Evolutionary conservation across 2,888 invertebrate genomes (phyloP).

Genomic region (Apamea epomidion): DNA sequence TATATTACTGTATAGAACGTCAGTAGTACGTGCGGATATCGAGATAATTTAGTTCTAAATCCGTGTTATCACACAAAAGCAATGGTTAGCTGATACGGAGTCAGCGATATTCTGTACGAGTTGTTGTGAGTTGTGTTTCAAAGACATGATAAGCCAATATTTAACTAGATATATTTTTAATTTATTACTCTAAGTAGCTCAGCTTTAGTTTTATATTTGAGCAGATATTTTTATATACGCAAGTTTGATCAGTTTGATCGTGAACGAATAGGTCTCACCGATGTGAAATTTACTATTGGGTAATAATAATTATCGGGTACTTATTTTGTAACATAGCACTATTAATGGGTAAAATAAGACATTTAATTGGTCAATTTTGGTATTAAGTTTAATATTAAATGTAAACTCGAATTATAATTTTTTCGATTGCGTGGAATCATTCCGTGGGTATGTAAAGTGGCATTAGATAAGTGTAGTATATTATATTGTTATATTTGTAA

Average conservation of each 20-base stretch:
- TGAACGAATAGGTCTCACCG: slow-evolving; percentile 49
- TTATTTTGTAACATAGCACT: slow-evolving; percentile 63
- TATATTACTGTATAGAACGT: slow-evolving; percentile 24
- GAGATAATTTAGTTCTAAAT: slow-evolving; percentile 37
- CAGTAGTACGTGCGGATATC: slow-evolving; percentile 21
- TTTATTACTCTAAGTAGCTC: slow-evolving; percentile 68
- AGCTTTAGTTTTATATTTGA: slow-evolving; percentile 69
- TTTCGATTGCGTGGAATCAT: slow-evolving; percentile 61
- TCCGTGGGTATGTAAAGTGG: slow-evolving; percentile 57
- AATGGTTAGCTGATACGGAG: slow-evolving; percentile 10
- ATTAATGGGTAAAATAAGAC: slow-evolving; percentile 46
- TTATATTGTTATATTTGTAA: slow-evolving; percentile 51
- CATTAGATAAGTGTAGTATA: slow-evolving; percentile 56
- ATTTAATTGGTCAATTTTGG: slow-evolving; percentile 47
- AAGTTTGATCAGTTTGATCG: slow-evolving; percentile 54
- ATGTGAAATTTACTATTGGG: slow-evolving; percentile 48
- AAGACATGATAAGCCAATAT: slow-evolving; percentile 67
- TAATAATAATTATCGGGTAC: slow-evolving; percentile 56
- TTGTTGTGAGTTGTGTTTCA: slow-evolving; percentile 66
- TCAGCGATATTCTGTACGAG: slow-evolving; percentile 30
- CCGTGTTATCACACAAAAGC: slow-evolving; percentile 39
- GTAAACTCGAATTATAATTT: slow-evolving; percentile 62
- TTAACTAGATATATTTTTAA: slow-evolving; percentile 60
- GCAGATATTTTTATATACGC: slow-evolving; percentile 72
- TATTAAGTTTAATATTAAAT: slow-evolving; percentile 54